Conservation (phyloP, 1,140 invertebrate species). For the Heterodera carotae region DNA sequence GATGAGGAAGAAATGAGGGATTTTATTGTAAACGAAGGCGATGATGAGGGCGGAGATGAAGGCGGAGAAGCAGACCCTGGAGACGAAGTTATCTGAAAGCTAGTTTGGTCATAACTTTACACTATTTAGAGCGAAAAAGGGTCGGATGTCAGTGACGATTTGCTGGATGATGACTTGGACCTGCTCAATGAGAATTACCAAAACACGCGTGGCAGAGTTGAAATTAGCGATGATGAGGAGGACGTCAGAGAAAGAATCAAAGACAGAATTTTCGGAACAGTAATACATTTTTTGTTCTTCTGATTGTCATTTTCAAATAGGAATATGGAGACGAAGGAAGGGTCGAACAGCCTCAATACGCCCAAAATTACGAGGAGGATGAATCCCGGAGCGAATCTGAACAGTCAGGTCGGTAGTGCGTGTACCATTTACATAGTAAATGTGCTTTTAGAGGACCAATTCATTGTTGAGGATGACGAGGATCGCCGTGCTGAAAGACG, state of each 20-base stretch:
- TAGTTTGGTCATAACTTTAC: slow-evolving; percentile 10
- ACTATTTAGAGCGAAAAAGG: slow-evolving; percentile 51
- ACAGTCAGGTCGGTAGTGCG: slow-evolving; percentile 70
- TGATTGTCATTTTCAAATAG: slow-evolving; percentile 5
- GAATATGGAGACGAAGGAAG: slow-evolving; percentile 27
- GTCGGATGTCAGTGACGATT: slow-evolving; percentile 72
- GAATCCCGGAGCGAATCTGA: slow-evolving; percentile 53
- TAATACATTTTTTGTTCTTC: slow-evolving; percentile 17
- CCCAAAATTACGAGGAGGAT: slow-evolving; percentile 65
- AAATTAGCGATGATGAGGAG: slow-evolving; percentile 73
- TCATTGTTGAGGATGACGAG: slow-evolving; percentile 55
- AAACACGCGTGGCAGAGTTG: slow-evolving; percentile 70
- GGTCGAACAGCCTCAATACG: slow-evolving; percentile 33
- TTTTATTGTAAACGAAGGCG: slow-evolving; percentile 59
- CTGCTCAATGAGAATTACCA: slow-evolving; percentile 96
- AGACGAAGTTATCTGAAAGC: slow-evolving; percentile 32
- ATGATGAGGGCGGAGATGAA: slow-evolving; percentile 59
- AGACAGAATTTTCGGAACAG: slow-evolving; percentile 71
- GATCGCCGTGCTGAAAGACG: slow-evolving; percentile 22
- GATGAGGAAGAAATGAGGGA: slow-evolving; percentile 48
- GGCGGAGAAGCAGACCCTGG: slow-evolving; percentile 44
- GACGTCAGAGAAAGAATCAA: slow-evolving; percentile 74
- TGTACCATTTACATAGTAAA: neutral
- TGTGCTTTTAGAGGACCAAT: slow-evolving; percentile 44
- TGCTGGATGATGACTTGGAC: slow-evolving; percentile 97